Evolutionary conservation across 2,113 vertebrate species (phyloP), one percentile per base, ranked within the genome.

Genomic region (Trinectes maculatus): DNA sequence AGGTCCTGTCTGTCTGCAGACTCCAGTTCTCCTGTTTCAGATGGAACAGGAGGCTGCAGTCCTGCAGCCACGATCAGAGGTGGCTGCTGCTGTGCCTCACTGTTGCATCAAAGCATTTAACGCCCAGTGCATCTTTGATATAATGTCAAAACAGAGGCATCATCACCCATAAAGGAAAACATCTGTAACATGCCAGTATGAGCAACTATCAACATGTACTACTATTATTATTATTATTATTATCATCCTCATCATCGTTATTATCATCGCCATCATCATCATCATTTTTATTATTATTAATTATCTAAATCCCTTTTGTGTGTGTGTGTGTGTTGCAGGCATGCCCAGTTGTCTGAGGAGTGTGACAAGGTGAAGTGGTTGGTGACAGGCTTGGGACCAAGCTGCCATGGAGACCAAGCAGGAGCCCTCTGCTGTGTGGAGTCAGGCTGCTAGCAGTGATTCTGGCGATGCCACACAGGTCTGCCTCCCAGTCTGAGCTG

Each of bases 371-470:
- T 26, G 61, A 65, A 19, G 44, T 59, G 66, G 55, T 51, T 60
- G 78, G 63, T 39, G 19, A 71, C 29, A 47, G 67, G 40, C 67
- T 60, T 67, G 76, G 21, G 37, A 48, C 24, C 13, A 12, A 40
- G 74, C 86, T 86, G 81, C 78, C 80, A 92, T 93, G 92, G 92
- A 93, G 59, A 86, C 90, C 70, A 93, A 93, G 71, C 90, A 91
- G 77, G 91, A 92, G 19, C 56, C 90, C 6, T 84, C 91, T 0
- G 48, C 91, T 22, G 92, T 89, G 36, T 94, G 93, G 93, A 92
- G 73, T 83, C 87, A 90, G 71, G 51, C 82, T 8, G 51, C 84
- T 4, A 88, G 72, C 68, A 80, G n/a, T 44, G 93, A 93, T 48
- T 57, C 88, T 22, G 64, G 51, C 60, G 87, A 86, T 43, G 18